These are phyloP conservation scores for Copidosoma floridanum DNA, from an alignment of 1,140 invertebrate genomes.

Conservation along the genomic window DNA sequence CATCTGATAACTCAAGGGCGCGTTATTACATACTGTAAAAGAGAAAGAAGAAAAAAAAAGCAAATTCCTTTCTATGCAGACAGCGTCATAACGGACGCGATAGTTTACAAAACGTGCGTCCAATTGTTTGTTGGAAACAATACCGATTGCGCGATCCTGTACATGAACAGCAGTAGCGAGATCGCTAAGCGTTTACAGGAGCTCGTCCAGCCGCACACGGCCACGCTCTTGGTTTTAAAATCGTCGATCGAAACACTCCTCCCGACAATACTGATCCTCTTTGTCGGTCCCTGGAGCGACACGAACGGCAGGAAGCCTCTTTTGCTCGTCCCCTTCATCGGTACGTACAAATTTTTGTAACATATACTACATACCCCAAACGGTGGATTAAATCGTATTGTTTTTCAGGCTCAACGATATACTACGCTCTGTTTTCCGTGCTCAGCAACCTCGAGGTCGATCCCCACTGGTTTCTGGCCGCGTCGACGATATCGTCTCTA, in stretches of 20 bases:
- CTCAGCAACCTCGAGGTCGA: constrained; percentile 42
- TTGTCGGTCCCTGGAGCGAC: constrained; percentile 72
- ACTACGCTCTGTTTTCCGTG: constrained; percentile 26
- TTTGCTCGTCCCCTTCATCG: constrained; percentile 56
- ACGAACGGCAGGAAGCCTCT: constrained; percentile 67
- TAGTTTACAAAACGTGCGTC: constrained; percentile 57
- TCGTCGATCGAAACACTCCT: constrained; percentile 62
- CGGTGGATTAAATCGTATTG: no score
- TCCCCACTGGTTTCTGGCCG: constrained; percentile 61
- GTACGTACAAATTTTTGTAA: constrained; percentile 37
- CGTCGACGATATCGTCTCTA: constrained; percentile 58
- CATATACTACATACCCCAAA: no score
- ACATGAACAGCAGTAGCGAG: constrained; percentile 52
- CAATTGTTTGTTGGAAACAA: constrained; percentile 39
- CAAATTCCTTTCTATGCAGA: constrained; percentile 37
- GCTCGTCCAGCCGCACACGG: constrained; percentile 62
- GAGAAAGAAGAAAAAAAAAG: no score
- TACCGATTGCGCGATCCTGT: constrained; percentile 55
- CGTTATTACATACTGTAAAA: no score
- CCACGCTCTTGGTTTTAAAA: constrained; percentile 59
- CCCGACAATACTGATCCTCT: constrained; percentile 64
- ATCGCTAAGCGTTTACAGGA: constrained; percentile 59
- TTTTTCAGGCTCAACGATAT: constrained; percentile 32
- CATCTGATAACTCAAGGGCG: no score
- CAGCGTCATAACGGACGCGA: constrained; percentile 53